A percentile compares a stretch with the other conserved stretches of the same genome.
phyloP scores from a whole-genome alignment of 2,113 vertebrate species.

The Rhinolophus ferrumequinum region DNA sequence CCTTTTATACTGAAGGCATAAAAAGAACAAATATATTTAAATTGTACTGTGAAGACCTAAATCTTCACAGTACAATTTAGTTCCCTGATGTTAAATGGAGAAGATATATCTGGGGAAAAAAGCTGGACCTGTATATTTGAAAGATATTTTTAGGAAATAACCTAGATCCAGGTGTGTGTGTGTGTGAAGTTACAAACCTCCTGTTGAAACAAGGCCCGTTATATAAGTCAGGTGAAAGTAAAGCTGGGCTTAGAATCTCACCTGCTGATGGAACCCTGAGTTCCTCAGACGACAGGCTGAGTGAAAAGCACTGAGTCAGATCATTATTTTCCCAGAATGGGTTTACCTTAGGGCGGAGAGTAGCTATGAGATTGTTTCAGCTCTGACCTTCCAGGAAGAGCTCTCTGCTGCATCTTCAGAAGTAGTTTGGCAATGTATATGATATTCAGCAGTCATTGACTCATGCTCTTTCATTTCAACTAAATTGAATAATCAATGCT shows the following conservation, averaged over 20 bases:
- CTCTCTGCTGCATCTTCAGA: neutral
- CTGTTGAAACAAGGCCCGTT: neutral
- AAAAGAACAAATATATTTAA: neutral
- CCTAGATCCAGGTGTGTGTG: neutral
- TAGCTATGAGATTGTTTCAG: neutral
- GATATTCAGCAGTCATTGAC: neutral
- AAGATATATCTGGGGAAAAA: neutral
- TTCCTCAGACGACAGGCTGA: neutral
- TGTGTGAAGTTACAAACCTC: neutral
- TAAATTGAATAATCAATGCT: constrained; percentile 46
- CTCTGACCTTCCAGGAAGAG: constrained; percentile 35
- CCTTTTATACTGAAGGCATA: neutral
- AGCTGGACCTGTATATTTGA: neutral
- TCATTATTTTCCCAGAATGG: neutral
- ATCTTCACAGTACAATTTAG: no score
- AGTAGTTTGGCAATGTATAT: neutral
- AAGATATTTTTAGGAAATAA: neutral
- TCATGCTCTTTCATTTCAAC: constrained; percentile 41
- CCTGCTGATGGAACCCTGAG: neutral
- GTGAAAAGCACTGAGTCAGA: neutral
- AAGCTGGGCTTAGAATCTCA: neutral
- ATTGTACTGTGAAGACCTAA: neutral
- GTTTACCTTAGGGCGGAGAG: neutral
- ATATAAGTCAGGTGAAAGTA: neutral
- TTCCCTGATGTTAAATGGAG: neutral